Evolutionary conservation across 1,140 invertebrate genomes (phyloP), one percentile per base, ranked within the genome.

Genomic region (Neodiprion virginianus): DNA sequence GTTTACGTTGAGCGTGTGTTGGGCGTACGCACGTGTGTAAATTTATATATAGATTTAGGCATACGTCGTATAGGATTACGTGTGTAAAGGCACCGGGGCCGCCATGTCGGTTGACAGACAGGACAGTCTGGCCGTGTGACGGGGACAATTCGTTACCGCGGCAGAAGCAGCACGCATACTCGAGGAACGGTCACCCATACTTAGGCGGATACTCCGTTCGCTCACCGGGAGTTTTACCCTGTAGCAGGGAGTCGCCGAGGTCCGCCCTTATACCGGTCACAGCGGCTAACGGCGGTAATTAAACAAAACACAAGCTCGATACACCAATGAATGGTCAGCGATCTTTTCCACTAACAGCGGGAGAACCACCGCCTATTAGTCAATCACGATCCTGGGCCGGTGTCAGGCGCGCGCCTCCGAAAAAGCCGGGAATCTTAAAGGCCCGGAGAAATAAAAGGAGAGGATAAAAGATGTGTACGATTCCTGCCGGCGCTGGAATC

Each of bases 111-210:
- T 61, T 61, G 53, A 61, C 53, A 61, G 53, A 61, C 53, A 61
- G 53, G 53, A 61, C 53, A 61, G 53, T 61, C 53, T 61, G 53
- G 53, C 53, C 53, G n/a, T 61, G 53, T 61, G 53, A 61, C 53
- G 53, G 53, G 53, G 53, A 61, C 53, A 61, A 61, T 61, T 61
- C 53, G 53, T 61, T 61, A 61, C 53, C 53, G 53, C 53, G 8
- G 53, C n/a, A 61, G n/a, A 61, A 61, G 53, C 11, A 61, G 8
- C 53, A 40, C 28, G 28, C 28, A 40, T 40, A 40, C 28, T 40
- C 28, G 5, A 40, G 28, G 5, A 5, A 1, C 28, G n/a, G 11
- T 12, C 53, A 61, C 53, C 1, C 28, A 61, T 61, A 61, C 53
- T 17, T 17, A 61, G 5, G 11, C 8, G 53, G 11, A 4, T 4